Conservation (phyloP, 1,140 invertebrate species). For the Leptinotarsa texana region DNA sequence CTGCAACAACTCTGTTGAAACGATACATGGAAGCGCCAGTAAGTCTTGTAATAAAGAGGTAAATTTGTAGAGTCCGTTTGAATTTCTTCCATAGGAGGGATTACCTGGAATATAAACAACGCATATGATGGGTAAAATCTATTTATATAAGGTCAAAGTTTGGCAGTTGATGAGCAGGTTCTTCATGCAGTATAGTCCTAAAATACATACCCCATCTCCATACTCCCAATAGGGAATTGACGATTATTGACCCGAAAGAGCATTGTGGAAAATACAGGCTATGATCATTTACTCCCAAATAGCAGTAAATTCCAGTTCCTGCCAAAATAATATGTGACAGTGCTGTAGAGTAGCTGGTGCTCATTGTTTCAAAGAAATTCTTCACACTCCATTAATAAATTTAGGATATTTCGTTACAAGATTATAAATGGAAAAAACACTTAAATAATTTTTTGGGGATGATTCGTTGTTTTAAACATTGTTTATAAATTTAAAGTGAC, state of each 20-base stretch:
- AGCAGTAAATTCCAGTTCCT: conserved; percentile 34
- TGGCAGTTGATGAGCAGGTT: too few relatives aligned
- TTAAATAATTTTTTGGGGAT: too few relatives aligned
- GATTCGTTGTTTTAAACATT: too few relatives aligned
- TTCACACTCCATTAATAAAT: background rate
- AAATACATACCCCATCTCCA: conserved; percentile 39
- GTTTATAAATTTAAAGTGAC: too few relatives aligned
- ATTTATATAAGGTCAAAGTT: too few relatives aligned
- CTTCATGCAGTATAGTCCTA: background rate
- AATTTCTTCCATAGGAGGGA: conserved; percentile 33
- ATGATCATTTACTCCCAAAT: conserved; percentile 10
- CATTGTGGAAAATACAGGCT: conserved; percentile 19
- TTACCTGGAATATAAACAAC: conserved; percentile 31
- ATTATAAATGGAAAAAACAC: too few relatives aligned
- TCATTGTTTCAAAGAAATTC: background rate
- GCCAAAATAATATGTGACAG: conserved; percentile 36
- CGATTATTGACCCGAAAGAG: conserved; percentile 29
- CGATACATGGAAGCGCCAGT: conserved; percentile 35
- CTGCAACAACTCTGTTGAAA: conserved; percentile 32
- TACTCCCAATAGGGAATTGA: conserved; percentile 35
- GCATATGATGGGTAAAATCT: too few relatives aligned
- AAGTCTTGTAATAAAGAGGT: conserved; percentile 35
- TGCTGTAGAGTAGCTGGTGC: conserved; percentile 34
- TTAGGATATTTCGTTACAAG: too few relatives aligned
- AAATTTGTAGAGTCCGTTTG: conserved; percentile 27